These are phyloP conservation scores for Malurus splendens DNA, from an alignment of 2,797 vertebrate species.

Conservation along the genomic window DNA sequence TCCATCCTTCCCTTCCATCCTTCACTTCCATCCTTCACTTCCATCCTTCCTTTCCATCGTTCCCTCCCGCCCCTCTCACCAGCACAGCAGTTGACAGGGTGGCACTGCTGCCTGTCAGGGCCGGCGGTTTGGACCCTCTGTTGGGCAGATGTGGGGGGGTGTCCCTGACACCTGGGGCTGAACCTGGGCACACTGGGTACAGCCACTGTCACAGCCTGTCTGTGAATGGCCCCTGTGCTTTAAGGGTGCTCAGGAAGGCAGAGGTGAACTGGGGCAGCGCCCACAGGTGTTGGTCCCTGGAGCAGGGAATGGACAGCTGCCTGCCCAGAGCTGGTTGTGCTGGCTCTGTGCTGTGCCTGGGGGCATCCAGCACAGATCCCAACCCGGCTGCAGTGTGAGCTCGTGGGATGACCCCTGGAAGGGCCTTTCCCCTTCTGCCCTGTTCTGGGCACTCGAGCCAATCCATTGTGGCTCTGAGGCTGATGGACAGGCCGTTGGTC, in stretches of 20 bases:
- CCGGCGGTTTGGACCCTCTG: rapidly evolving
- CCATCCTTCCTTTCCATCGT: too few species aligned
- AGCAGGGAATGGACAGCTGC: not conserved
- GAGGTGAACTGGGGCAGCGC: not conserved
- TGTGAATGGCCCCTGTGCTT: not conserved
- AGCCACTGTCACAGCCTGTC: not conserved
- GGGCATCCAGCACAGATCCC: not conserved
- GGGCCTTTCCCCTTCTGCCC: not conserved
- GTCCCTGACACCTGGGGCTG: not conserved
- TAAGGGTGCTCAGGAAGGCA: not conserved
- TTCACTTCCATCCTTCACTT: not conserved
- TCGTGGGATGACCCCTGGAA: not conserved
- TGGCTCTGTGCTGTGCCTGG: rapidly evolving
- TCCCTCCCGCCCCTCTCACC: not conserved
- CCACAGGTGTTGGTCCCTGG: rapidly evolving
- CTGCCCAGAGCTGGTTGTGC: not conserved
- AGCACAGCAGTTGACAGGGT: not conserved
- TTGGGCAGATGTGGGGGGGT: not conserved
- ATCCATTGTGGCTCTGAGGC: too few species aligned
- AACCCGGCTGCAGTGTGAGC: not conserved
- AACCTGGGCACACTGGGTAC: not conserved
- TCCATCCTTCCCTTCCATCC: not conserved
- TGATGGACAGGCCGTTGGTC: too few species aligned
- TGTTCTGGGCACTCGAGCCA: rapidly evolving
- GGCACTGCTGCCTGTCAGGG: not conserved